These are phyloP conservation scores for Microtus pennsylvanicus DNA, from an alignment of 2,113 vertebrate genomes.

Conservation along the genomic window DNA sequence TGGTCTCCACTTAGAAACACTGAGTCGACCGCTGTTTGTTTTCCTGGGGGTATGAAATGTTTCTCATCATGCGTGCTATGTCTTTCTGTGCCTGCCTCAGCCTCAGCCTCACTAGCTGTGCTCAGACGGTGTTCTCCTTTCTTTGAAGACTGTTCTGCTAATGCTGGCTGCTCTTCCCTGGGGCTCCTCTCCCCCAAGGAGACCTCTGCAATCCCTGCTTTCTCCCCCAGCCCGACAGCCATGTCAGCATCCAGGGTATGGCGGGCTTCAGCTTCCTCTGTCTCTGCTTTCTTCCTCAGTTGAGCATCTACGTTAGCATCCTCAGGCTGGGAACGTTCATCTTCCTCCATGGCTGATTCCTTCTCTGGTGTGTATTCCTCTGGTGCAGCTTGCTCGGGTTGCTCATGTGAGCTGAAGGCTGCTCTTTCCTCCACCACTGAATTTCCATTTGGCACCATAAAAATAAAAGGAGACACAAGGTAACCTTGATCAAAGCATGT, in stretches of 20 bases:
- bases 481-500: conserved; percentile 28
- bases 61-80: neutral
- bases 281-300: neutral
- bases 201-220: accelerated
- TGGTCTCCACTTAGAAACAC: neutral
- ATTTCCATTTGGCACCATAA: conserved; percentile 35
- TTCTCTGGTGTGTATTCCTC: neutral
- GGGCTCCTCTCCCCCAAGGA: neutral
- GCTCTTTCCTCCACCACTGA: conserved; percentile 20
- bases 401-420: neutral
- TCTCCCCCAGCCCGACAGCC: accelerated
- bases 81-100: neutral
- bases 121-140: neutral
- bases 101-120: neutral
- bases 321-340: neutral
- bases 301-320: neutral
- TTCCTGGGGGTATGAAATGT: neutral
- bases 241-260: neutral
- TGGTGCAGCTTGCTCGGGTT: neutral
- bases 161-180: neutral
- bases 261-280: neutral
- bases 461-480: conserved; percentile 50
- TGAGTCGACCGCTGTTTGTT: neutral
- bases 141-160: neutral
- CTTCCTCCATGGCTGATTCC: neutral